Evolutionary conservation across 2,113 vertebrate genomes (phyloP).

Genomic region (Tympanuchus pallidicinctus): DNA sequence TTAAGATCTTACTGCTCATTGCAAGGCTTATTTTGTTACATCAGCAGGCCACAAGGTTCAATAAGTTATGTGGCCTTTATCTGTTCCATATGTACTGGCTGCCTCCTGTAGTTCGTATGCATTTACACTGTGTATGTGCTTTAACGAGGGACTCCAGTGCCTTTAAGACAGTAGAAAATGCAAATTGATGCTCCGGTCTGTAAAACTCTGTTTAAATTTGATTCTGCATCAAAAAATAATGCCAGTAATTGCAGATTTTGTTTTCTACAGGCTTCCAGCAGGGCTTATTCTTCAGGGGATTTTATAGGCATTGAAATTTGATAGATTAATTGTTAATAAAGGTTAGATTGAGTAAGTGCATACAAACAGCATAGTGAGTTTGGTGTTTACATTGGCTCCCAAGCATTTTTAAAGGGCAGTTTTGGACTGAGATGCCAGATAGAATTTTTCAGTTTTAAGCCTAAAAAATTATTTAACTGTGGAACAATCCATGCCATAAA

Average conservation of each 20-base stretch:
- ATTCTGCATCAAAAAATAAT: conserved; percentile 63
- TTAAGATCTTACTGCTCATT: conserved; percentile 55
- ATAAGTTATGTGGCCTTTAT: conserved; percentile 69
- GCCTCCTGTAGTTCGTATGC: conserved; percentile 54
- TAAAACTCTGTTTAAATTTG: conserved; percentile 54
- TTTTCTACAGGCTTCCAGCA: conserved; percentile 59
- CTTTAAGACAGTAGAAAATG: conserved; percentile 54
- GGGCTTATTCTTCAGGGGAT: conserved; percentile 63
- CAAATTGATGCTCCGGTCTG: conserved; percentile 31
- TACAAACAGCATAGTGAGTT: conserved; percentile 75
- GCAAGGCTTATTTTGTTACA: conserved; percentile 68
- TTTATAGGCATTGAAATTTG: conserved; percentile 76
- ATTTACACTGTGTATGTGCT: background rate
- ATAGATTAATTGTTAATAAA: conserved; percentile 82
- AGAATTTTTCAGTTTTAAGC: conserved; percentile 59
- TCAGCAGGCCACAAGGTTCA: conserved; percentile 69
- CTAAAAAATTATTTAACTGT: conserved; percentile 52
- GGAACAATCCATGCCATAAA: conserved; percentile 31
- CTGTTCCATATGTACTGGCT: conserved; percentile 69
- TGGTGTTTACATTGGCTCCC: conserved; percentile 66
- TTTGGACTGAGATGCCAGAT: conserved; percentile 67
- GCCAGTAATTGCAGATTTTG: conserved; percentile 71
- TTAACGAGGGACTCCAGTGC: conserved; percentile 22
- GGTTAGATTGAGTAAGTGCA: conserved; percentile 78
- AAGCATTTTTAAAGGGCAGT: conserved; percentile 76